Percentiles rank a stretch among this genome's conserved stretches.
phyloP scores from a whole-genome alignment of 2,888 invertebrate genomes.

The Thereva unica region DNA sequence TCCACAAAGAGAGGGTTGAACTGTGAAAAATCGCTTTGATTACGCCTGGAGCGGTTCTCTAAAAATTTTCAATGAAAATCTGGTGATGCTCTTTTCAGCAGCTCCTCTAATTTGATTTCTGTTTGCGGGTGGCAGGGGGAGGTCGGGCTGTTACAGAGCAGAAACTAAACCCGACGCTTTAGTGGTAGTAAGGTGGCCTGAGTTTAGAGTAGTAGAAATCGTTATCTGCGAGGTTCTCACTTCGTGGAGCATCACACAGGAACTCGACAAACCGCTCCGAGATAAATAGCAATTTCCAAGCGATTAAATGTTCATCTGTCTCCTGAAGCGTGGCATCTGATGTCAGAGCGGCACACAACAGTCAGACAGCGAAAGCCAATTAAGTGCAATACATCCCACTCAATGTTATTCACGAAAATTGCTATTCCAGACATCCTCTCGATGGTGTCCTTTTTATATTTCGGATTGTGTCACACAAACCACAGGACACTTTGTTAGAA shows the following conservation, averaged over 20 bases:
- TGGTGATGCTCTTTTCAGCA: constrained; percentile 39
- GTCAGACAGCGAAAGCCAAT: constrained; percentile 37
- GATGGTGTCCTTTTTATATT: background rate
- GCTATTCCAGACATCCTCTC: background rate
- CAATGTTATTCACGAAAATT: constrained; percentile 12
- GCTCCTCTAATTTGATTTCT: constrained; percentile 35
- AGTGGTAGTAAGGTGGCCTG: too few relatives aligned
- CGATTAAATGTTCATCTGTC: constrained; percentile 41
- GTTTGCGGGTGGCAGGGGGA: background rate
- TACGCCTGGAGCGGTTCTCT: constrained; percentile 38
- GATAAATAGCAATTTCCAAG: constrained; percentile 40
- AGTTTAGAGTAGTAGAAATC: background rate
- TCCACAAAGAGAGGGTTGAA: constrained; percentile 37
- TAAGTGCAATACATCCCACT: constrained; percentile 27
- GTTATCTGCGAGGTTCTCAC: constrained; percentile 24
- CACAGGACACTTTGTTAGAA: constrained; percentile 22
- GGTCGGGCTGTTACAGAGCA: too few relatives aligned
- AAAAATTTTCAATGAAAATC: constrained; percentile 39
- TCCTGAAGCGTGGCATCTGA: constrained; percentile 24
- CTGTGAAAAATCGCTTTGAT: constrained; percentile 38
- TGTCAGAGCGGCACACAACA: constrained; percentile 13
- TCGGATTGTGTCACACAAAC: constrained; percentile 21
- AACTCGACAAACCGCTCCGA: background rate
- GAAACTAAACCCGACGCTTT: too few relatives aligned
- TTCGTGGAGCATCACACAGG: background rate